Base-by-base conservation (phyloP, 2,113 vertebrate species). In the Pelecanus crispus region DNA sequence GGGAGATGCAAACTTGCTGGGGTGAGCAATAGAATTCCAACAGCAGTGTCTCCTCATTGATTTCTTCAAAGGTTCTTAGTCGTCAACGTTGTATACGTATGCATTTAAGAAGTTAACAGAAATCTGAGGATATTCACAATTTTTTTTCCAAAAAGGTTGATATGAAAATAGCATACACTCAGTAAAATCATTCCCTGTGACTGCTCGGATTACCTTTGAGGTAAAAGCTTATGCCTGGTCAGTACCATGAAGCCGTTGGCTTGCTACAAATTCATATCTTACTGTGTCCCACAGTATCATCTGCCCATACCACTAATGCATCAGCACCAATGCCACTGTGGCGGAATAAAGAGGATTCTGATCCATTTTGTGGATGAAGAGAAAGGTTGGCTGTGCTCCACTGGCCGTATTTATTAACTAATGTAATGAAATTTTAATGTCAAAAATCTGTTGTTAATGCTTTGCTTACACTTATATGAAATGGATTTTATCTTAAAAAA, bases 351-450 rank as follows among this genome's bases (percentile, higher is more conserved):
- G 87, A 89, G 56, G 56, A 81, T 92, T 92, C 84, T 87, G 65
- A 85, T 95, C 86, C 89, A 3, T 72, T 92, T 87, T 90, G 40
- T 91, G 62, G 44, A 77, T 91, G 49, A 85, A 56, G 45, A 65
- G 58, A 25, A 80, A 70, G 28, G 6, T 80, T 94, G 81, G 61
- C 84, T 88, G 62, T 44, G 36, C 20, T 87, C 36, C 70, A 38
- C 26, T 45, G 28, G 10, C 70, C 0, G 0, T 72, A 47, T 52
- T 91, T 95, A 77, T 36, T 65, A 81, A 87, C 66, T 85, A 91
- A 79, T 59, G 40, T 72, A 89, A 90, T 73, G 52, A 93, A 91
- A 81, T 72, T 85, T 65, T 90, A 66, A 85, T 87, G 73, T 82
- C 5, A 85, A 82, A 90, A 91, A 80, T 80, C 58, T 90, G 34